phyloP scores from a whole-genome alignment of 1,140 invertebrate species.

The Adelges cooleyi region DNA sequence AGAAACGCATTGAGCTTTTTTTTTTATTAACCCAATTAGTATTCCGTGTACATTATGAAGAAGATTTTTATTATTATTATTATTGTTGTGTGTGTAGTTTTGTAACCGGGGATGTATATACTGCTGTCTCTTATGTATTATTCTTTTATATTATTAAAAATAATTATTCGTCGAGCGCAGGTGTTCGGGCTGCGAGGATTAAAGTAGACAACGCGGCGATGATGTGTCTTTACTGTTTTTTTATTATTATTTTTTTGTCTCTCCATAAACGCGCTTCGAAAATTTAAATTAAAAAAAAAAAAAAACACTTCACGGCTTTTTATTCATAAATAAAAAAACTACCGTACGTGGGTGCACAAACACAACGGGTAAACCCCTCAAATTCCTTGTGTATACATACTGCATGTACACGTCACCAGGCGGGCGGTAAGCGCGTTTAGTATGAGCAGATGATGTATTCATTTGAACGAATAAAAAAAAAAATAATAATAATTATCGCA shows the following conservation, averaged over 20 bases:
- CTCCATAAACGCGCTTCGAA: slow-evolving; percentile 5
- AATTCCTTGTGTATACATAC: no score
- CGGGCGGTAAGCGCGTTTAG: no score
- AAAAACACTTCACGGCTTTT: not conserved
- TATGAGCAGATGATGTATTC: no score
- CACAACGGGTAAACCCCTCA: not conserved
- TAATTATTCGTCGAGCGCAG: slow-evolving; percentile 22
- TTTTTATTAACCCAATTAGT: slow-evolving; percentile 23
- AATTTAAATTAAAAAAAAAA: slow-evolving; percentile 17
- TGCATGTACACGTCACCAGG: no score
- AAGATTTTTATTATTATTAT: slow-evolving; percentile 9
- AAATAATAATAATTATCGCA: no score
- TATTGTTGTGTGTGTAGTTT: slow-evolving; percentile 15
- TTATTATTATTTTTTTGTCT: slow-evolving; percentile 21
- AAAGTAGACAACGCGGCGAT: slow-evolving; percentile 9
- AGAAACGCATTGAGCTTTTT: no score
- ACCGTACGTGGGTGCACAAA: slow-evolving; percentile 2
- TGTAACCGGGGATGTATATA: not conserved
- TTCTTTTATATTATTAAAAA: slow-evolving; percentile 17
- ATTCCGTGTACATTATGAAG: slow-evolving; percentile 3
- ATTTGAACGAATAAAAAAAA: no score
- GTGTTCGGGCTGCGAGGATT: slow-evolving; percentile 4
- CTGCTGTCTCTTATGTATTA: slow-evolving; percentile 3
- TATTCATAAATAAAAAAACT: slow-evolving; percentile 17
- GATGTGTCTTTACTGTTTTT: slow-evolving; percentile 24